These are phyloP conservation scores for Hycleus phaleratus DNA, from an alignment of 1,140 invertebrate genomes.

Conservation along the genomic window DNA sequence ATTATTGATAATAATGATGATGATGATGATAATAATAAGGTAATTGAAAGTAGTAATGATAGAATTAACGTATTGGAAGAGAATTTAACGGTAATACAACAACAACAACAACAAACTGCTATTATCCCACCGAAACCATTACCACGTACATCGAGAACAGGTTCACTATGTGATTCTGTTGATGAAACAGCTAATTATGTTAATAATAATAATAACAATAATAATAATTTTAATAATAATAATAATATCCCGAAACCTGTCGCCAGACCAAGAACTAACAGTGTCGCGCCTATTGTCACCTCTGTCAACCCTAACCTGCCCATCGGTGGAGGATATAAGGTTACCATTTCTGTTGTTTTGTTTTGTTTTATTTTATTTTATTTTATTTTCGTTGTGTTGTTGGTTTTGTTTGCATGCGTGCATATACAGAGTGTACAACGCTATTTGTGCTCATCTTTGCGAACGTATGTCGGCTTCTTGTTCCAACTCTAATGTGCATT, in stretches of 20 bases:
- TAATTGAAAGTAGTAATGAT: constrained; percentile 3
- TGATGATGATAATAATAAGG: constrained; percentile 29
- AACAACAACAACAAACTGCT: constrained; percentile 27
- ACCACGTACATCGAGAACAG: constrained; percentile 57
- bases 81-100: neutral
- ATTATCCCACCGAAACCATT: constrained; percentile 63
- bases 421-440: too few species aligned
- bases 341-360: constrained; percentile 38
- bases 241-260: constrained; percentile 56
- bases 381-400: constrained; percentile 20
- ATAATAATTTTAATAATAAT: too few species aligned
- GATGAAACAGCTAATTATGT: constrained; percentile 13
- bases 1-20: constrained; percentile 11
- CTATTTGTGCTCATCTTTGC: too few species aligned
- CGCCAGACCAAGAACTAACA: constrained; percentile 62
- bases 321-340: constrained; percentile 60
- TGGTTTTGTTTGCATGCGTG: neutral
- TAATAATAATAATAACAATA: neutral
- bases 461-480: too few species aligned
- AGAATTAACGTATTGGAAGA: neutral
- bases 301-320: constrained; percentile 48
- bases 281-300: constrained; percentile 46
- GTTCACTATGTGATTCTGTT: constrained; percentile 50
- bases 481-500: too few species aligned
- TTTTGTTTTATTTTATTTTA: constrained; percentile 16